Base-by-base conservation (phyloP, 1,140 invertebrate genomes). In the Apis laboriosa region DNA sequence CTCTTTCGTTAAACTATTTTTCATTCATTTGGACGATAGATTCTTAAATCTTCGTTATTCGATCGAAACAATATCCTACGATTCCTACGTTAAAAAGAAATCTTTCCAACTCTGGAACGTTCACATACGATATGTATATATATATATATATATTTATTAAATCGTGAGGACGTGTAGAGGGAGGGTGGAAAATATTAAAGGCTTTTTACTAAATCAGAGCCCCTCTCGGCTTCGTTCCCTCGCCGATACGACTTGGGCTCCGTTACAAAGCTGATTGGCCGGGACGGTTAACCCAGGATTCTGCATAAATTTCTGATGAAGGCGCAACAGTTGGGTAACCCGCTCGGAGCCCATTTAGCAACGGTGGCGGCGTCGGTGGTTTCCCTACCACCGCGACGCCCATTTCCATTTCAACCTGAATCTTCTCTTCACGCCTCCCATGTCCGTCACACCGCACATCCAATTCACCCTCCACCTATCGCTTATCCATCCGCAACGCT, bases 261-360 rank as follows among this genome's bases (percentile, higher is more conserved):
- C 60, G 87, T 90, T 90, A 89, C 90, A 90, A 90, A 90, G 89
- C 90, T 90, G 89, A 90, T 90, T 90, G 89, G 89, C 74, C 87
- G 80, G 88, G 84, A 90, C 83, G 88, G 90, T 90, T 90, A 90
- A 90, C 89, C 86, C 82, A 70, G 88, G 88, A 89, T 91, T 89
- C 85, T 90, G 86, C 87, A 92, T 92, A 89, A 92, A 92, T 92
- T 91, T 92, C 89, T 92, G 86, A 92, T 90, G 91, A 92, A 90
- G 88, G 89, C 91, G 91, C 91, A 92, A 92, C 90, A 92, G 91
- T 92, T 92, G 91, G 90, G 88, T 84, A 89, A 85, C 85, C 84
- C 86, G 83, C 83, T 86, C 79, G 73, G 77, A 88, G 86, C 80
- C 86, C 86, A 91, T 90, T 90, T 90, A 90, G 77, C 76, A 86